Evolutionary conservation across 92 coral and sea anemone genomes (phyloP), one percentile per base, ranked within the genome.

Genomic region (Phymanthus crucifer): DNA sequence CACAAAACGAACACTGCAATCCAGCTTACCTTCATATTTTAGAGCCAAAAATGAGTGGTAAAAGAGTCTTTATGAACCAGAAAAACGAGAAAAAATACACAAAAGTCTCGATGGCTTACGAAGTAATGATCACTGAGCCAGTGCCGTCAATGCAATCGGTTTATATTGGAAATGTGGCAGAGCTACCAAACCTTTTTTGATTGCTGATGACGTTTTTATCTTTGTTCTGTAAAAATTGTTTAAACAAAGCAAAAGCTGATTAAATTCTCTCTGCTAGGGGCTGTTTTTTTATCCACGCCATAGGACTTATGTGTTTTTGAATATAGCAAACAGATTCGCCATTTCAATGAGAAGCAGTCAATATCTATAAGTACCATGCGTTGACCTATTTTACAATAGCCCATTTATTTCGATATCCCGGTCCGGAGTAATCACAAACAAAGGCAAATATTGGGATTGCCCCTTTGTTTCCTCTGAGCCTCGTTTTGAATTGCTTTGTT

Each of bases 201-300:
- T 24, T 4, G 29, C n/a, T 23, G 68, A 61, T 61, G 68, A 61
- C 68, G 68, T 61, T 4, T 24, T 12, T 61, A 26, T 29, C 33
- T 26, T 61, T 61, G 68, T 61, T 29, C 35, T 19, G 29, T 3
- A 8, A 61, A 61, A 12, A 61, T 24, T 61, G 68, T 61, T 61
- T 27, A 61, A 61, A 61, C 68, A 61, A 61, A 61, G 68, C 26
- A 7, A 61, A 61, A 61, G 68, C 68, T 61, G 68, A 61, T 24
- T 61, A 61, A 61, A 61, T 27, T 61, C 64, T 54, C 64, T 21
- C 64, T 21, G 68, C 32, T 12, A 29, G 68, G 32, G 34, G 26
- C 64, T 54, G 64, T 54, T 9, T 27, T 61, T 61, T 27, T 61
- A 29, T 19, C 36, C 68, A 61, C 19, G 9, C 34, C 26, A 6